Evolutionary conservation across 1,140 invertebrate species (phyloP), one percentile per base, ranked within the genome.

Genomic region (Hycleus phaleratus): DNA sequence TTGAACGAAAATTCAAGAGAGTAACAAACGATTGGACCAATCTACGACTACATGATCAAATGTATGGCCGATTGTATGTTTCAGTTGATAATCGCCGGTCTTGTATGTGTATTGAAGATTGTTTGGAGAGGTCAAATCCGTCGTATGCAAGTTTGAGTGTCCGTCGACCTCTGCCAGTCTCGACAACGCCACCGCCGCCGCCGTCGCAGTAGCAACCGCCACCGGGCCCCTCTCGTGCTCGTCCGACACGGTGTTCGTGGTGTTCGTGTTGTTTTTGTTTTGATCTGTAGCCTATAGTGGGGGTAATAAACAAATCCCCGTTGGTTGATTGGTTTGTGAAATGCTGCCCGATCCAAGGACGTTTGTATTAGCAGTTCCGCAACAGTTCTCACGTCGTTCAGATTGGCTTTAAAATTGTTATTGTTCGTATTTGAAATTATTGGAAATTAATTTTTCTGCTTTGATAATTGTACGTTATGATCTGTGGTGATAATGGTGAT

Each of bases 381-480:
- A 60, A 66, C 32, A 32, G 32, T 32, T 32, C 32, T 32, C 2
- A 5, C 32, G 7, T 32, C 32, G 32, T 32, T 32, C 32, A 32
- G 32, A 32, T 32, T 32, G 7, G 7, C 32, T 18, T 18, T 18
- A 1, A 18, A 18, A 18, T 18, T 18, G 18, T 18, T 18, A 18
- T 18, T 18, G 18, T 18, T 18, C 18, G 18, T 18, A 18, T 18
- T 18, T 18, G 18, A 18, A 18, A 7, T 32, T 32, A 32, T 5
- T 32, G 4, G 7, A 4, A 32, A 32, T 32, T 1, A 2, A 32
- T 32, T 3, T 32, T 32, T 5, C 32, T 4, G 7, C 1, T 32
- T 32, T 3, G 18, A 18, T 32, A 32, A 32, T 32, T 32, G 32
- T 32, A 5, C 32, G 32, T 32, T 61, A 81, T 80, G 79, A 75